phyloP scores from a whole-genome alignment of 2,888 invertebrate species.

The Xylota sylvarum region DNA sequence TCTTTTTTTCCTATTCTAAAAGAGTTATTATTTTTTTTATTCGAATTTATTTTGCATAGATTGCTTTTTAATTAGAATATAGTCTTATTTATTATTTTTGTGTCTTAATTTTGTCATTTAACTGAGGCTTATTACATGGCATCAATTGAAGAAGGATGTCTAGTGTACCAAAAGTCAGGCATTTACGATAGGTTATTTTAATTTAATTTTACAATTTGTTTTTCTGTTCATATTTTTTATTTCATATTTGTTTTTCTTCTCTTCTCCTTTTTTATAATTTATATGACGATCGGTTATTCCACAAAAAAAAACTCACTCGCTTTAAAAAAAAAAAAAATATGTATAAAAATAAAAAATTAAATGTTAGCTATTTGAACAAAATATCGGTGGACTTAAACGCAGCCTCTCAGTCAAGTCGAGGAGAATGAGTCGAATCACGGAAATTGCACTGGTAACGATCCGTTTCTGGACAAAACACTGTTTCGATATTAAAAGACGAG shows the following conservation, averaged over 20 bases:
- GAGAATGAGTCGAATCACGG: conserved; percentile 93
- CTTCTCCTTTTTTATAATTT: conserved; percentile 70
- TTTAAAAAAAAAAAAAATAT: conserved; percentile 53
- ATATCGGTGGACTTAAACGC: conserved; percentile 93
- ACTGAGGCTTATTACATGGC: conserved; percentile 10
- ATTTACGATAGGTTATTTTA: conserved; percentile 48
- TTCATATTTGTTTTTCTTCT: conserved; percentile 71
- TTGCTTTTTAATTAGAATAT: conserved; percentile 59
- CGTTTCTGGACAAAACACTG: conserved; percentile 83
- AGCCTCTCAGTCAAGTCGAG: conserved; percentile 91
- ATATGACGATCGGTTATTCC: conserved; percentile 69
- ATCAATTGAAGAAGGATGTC: conserved; percentile 23
- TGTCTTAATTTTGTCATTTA: conserved; percentile 49
- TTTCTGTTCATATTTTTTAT: conserved; percentile 69
- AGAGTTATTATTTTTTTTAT: conserved; percentile 20
- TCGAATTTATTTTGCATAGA: conserved; percentile 57
- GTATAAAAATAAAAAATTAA: conserved; percentile 77
- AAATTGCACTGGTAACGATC: conserved; percentile 92
- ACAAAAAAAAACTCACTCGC: conserved; percentile 61
- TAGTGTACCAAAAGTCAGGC: conserved; percentile 20
- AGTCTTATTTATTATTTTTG: conserved; percentile 35
- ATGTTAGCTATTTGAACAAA: conserved; percentile 93
- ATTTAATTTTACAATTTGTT: conserved; percentile 41
- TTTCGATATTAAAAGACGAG: conserved; percentile 82
- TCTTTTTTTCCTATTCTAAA: conserved; percentile 33